Conservation (phyloP, 1,140 invertebrate genomes). For the Drosophila paulistorum region DNA sequence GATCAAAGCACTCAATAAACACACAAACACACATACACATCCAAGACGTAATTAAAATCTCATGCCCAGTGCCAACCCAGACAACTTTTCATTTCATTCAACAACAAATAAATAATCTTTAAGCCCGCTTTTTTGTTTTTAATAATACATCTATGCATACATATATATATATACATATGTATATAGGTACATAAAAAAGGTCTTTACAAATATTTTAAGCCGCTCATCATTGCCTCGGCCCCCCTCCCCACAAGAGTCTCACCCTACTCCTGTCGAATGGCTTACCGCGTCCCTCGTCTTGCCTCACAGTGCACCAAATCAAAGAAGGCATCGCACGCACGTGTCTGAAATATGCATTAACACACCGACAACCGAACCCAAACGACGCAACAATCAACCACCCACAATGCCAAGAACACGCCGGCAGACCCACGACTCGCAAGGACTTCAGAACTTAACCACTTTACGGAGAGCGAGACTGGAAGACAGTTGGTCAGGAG, state of each 20-base stretch:
- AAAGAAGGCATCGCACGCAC: conserved; percentile 75
- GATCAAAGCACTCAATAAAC: conserved; percentile 64
- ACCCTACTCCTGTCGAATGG: neutral
- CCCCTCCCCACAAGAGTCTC: neutral
- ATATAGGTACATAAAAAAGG: conserved; percentile 52
- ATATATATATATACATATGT: neutral
- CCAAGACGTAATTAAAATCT: conserved; percentile 75
- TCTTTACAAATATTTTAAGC: conserved; percentile 77
- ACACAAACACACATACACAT: conserved; percentile 36
- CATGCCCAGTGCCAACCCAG: conserved; percentile 51
- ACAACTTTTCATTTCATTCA: conserved; percentile 30
- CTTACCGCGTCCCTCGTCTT: conserved; percentile 8
- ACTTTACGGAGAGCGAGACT: neutral
- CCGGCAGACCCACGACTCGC: conserved; percentile 29
- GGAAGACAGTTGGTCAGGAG: neutral
- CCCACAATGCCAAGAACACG: conserved; percentile 11
- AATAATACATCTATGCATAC: conserved; percentile 13
- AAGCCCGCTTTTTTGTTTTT: conserved; percentile 62
- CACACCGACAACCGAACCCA: conserved; percentile 58
- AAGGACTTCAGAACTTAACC: conserved; percentile 35
- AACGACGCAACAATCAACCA: conserved; percentile 29
- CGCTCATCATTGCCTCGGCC: conserved; percentile 69
- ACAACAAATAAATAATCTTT: conserved; percentile 65
- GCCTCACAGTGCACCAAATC: conserved; percentile 60
- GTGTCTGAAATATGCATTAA: conserved; percentile 81